Evolutionary conservation across 2,888 invertebrate genomes (phyloP).

Genomic region (Endotricha flammealis): DNA sequence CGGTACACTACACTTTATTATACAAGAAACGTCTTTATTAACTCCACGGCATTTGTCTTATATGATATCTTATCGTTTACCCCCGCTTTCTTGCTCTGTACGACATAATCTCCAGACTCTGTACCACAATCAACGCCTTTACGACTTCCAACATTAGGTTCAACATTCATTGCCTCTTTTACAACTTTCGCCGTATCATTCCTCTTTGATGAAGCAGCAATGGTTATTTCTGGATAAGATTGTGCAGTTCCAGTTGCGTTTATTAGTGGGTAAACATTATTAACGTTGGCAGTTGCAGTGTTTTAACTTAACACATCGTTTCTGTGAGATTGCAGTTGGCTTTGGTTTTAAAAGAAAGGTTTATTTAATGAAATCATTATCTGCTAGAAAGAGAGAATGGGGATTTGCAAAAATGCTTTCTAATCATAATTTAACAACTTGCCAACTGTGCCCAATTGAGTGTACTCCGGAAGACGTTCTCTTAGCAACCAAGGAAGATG

Average conservation of each 20-base stretch:
- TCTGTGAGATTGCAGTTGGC: constrained; percentile 13
- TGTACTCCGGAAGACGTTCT: too few relatives aligned
- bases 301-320: constrained; percentile 30
- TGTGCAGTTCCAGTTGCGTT: constrained; percentile 5
- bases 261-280: constrained; percentile 25
- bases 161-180: constrained; percentile 19
- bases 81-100: constrained; percentile 26
- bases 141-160: constrained; percentile 2
- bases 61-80: constrained; percentile 37
- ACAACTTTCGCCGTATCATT: background rate
- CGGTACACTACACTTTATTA: constrained; percentile 50
- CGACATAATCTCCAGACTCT: constrained; percentile 27
- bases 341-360: constrained; percentile 10
- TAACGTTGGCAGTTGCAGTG: constrained; percentile 24
- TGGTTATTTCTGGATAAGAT: constrained; percentile 13
- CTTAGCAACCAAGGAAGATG: too few relatives aligned
- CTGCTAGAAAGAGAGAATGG: too few relatives aligned
- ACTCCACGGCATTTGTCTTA: constrained; percentile 51
- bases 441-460: too few relatives aligned
- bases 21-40: constrained; percentile 52
- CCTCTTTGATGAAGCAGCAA: constrained; percentile 7
- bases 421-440: too few relatives aligned
- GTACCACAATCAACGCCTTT: constrained; percentile 16
- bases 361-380: too few relatives aligned
- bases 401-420: too few relatives aligned